phyloP scores from a whole-genome alignment of 2,113 vertebrate species.

The Callospermophilus lateralis region DNA sequence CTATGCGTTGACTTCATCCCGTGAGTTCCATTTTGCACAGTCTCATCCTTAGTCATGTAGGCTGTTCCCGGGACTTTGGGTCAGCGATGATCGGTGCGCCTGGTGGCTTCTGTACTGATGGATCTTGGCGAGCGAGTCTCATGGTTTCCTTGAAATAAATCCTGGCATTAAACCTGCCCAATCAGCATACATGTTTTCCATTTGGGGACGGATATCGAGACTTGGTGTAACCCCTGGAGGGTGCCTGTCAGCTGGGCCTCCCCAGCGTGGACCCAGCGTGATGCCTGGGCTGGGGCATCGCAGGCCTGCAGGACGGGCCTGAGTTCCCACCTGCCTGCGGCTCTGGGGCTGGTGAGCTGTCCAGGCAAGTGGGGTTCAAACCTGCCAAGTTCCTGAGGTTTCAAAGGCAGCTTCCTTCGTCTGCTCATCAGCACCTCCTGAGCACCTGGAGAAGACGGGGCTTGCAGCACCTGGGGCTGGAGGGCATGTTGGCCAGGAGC shows the following conservation, averaged over 20 bases:
- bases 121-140: neutral
- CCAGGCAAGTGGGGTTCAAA: neutral
- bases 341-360: neutral
- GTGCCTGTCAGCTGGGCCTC: neutral
- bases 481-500: neutral
- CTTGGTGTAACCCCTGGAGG: neutral
- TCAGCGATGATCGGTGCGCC: neutral
- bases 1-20: no score
- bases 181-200: neutral
- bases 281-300: no score
- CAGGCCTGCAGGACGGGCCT: neutral
- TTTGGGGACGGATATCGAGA: neutral
- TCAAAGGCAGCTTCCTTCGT: neutral
- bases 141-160: constrained; percentile 26
- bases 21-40: neutral
- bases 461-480: no score
- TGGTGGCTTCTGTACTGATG: neutral
- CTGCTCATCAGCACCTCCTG: neutral
- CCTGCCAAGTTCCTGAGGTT: neutral
- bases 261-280: accelerated
- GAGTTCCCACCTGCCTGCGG: neutral
- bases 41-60: neutral
- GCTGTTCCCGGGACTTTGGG: neutral
- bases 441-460: neutral
- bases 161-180: neutral